Evolutionary conservation across 1,140 invertebrate species (phyloP), one percentile per base, ranked within the genome.

Genomic region (Chymomyza costata): DNA sequence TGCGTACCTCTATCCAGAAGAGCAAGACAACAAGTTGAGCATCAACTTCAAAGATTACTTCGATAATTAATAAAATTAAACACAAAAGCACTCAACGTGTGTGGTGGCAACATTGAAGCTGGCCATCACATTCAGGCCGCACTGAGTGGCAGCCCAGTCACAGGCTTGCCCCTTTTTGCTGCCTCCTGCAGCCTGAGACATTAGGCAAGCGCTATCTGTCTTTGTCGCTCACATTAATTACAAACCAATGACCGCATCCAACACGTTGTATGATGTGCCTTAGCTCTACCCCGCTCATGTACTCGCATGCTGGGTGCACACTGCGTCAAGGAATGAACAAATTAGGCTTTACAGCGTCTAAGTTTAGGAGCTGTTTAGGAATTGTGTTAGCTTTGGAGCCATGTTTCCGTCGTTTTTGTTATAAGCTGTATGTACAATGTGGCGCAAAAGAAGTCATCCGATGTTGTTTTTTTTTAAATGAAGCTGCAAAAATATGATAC

Each of bases 61-160:
- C 56, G 67, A 80, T 68, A 78, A 78, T 80, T 80, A 78, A 78
- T 78, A 78, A 80, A 80, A 78, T 78, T 78, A 78, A 73, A 64
- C 59, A 71, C 58, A 80, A 80, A 78, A 80, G 73, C 67, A 64
- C 63, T 73, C 68, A 67, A 54, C 48, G 44, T 39, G 41, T 19
- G 8, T 39, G 15, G 50, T 38, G 31, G 13, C 48, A 39, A 34
- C 49, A 43, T n/a, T n/a, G n/a, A n/a, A n/a, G n/a, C n/a, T n/a
- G n/a, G 31, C 38, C 18, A 25, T 14, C 19, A 16, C 50, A 40
- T 13, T 52, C 18, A 21, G 25, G 25, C 47, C 6, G n/a, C n/a
- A n/a, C n/a, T 28, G 25, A 35, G 25, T 28, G 32, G 14, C 38
- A 31, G 25, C 19, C 28, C 14, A 53, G 41, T 50, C 32, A 14